Evolutionary conservation across 1,140 invertebrate species (phyloP), one percentile per base, ranked within the genome.

Genomic region (Pteromalus puparum): DNA sequence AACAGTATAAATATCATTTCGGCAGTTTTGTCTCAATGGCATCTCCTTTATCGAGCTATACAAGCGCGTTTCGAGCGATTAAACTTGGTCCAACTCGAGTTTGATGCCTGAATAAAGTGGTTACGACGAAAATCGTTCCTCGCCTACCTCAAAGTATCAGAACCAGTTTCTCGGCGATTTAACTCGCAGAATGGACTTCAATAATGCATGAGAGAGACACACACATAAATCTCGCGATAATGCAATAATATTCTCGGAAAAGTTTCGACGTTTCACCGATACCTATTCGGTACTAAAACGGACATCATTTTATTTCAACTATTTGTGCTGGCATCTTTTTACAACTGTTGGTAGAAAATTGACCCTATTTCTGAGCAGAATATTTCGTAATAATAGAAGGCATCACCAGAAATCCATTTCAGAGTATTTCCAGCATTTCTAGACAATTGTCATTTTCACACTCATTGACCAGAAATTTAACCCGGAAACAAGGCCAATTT

Each of bases 121-220:
- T 61, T n/a, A 4, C 21, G 53, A n/a, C 15, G 53, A 7, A n/a
- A 48, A 61, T n/a, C 5, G 18, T n/a, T 7, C 53, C 53, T 61
- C 18, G 53, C 21, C 53, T 21, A 61, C 15, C 21, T 61, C 21
- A 21, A 70, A 70, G 21, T 28, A n/a, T 68, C 26, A 2, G 15
- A 28, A 72, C 0, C n/a, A 48, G 42, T 76, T 76, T 76, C 38
- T 53, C 74, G 0, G 10, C 74, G 42, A 76, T 76, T 76, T 48
- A 76, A 76, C 74, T 21, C 74, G 42, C 12, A 46, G 26, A 75
- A 75, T 75, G 73, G 46, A 28, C 74, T 46, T 76, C 34, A n/a
- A 21, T 68, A 68, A 68, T 68, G 65, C n/a, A 68, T 24, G n/a
- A 68, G 5, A 68, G 65, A 68, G 65, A 24, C 6, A 24, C 0